Evolutionary conservation across 1,140 invertebrate genomes (phyloP), one percentile per base, ranked within the genome.

Genomic region (Pseudomyrmex cubaensis): DNA sequence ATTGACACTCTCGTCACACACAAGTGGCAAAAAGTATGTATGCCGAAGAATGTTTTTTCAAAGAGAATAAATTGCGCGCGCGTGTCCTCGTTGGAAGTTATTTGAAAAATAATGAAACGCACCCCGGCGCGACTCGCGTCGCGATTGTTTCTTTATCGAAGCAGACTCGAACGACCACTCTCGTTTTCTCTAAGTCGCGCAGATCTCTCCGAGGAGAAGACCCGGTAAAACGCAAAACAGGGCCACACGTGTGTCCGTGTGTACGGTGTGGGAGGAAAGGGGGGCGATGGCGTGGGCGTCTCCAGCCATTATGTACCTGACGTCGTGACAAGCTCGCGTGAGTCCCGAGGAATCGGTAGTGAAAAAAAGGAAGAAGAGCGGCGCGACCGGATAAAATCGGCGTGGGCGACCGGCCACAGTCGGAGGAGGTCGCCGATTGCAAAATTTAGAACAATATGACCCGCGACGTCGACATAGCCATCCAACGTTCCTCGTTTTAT

Each of bases 291-390:
- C 77, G 90, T 91, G 84, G 90, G 90, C 72, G 90, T 54, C 63
- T 77, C 52, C 52, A 35, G 77, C 84, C 83, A 89, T 91, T 89
- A 88, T 87, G 84, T 88, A 90, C 70, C 89, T 89, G 90, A 91
- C 90, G 82, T 80, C 64, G 75, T 77, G 87, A 85, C 85, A 87
- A 85, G 77, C 59, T 63, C 54, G 82, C 86, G 62, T 69, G 86
- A 87, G 84, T 75, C 64, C 50, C 66, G 76, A 78, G 76, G 83
- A 85, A 83, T 88, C 83, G 86, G 77, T 88, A 83, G 87, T 85
- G 69, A 17, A 63, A 83, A 82, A 88, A 77, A 61, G 57, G 75
- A 77, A 61, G 57, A 72, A 46, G n/a, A 35, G 35, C 35, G 35
- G 35, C 35, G 44, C 56, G 10, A 17, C 50, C 20, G 56, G 59